phyloP scores from a whole-genome alignment of 92 coral and sea anemone species.

The Montipora capitata region DNA sequence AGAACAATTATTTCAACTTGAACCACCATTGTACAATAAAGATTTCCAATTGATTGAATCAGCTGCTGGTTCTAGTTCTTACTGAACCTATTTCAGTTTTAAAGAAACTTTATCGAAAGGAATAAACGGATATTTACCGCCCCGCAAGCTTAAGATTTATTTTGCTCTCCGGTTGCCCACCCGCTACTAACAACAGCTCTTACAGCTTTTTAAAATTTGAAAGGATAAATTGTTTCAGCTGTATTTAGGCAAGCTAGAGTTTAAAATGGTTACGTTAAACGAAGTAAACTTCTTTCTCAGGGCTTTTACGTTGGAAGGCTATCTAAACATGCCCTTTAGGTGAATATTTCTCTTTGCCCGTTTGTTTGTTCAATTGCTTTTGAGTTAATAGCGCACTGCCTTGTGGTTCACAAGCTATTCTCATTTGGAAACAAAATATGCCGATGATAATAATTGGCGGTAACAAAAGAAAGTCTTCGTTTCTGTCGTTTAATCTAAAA shows the following conservation, averaged over 20 bases:
- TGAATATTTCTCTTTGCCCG: slow-evolving; percentile 13
- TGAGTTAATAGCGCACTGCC: not conserved
- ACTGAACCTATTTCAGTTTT: not conserved
- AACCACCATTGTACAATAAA: not conserved
- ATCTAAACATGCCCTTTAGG: slow-evolving; percentile 21
- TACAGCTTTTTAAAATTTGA: no score
- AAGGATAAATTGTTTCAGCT: no score
- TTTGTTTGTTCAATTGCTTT: slow-evolving; percentile 41
- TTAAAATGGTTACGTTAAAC: not conserved
- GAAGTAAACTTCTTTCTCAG: not conserved
- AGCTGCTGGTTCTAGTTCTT: slow-evolving; percentile 26
- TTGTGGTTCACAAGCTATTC: not conserved
- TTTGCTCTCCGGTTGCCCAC: no score
- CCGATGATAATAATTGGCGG: not conserved
- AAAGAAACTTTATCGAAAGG: not conserved
- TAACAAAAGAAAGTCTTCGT: not conserved
- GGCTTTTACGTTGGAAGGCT: not conserved
- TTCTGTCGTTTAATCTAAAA: no score
- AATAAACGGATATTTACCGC: not conserved
- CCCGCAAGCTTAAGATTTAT: no score
- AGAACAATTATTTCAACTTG: not conserved
- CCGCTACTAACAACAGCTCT: no score
- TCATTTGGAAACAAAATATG: slow-evolving; percentile 4
- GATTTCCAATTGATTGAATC: slow-evolving; percentile 13
- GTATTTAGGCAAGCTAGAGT: not conserved